Evolutionary conservation across 2,797 vertebrate genomes (phyloP).

Genomic region (Garrulus glandarius): DNA sequence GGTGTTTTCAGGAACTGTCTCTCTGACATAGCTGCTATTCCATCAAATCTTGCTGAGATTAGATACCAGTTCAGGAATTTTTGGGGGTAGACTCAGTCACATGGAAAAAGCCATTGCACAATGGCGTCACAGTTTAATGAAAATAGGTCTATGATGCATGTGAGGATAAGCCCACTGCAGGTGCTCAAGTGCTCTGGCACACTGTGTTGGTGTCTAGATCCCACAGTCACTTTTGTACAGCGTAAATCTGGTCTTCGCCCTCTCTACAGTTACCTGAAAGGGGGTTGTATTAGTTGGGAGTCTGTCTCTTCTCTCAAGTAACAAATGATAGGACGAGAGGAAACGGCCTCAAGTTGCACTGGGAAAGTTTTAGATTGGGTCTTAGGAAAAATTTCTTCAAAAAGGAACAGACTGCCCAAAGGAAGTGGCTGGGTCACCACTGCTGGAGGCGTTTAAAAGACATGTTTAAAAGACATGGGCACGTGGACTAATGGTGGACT

Average conservation of each 20-base stretch:
- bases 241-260: not conserved
- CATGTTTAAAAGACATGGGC: rapidly evolving
- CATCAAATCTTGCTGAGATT: not conserved
- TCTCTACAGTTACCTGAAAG: not conserved
- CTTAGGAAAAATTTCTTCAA: not conserved
- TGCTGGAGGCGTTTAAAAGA: not conserved
- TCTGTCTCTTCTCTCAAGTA: not conserved
- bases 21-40: not conserved
- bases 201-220: not conserved
- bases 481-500: not conserved
- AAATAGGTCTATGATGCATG: rapidly evolving
- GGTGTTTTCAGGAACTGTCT: not conserved
- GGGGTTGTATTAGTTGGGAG: not conserved
- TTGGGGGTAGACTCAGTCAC: not conserved
- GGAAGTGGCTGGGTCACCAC: not conserved
- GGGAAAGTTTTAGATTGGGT: not conserved
- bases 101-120: not conserved
- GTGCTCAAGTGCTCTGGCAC: not conserved
- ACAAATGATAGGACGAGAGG: not conserved
- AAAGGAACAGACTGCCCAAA: not conserved
- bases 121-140: not conserved
- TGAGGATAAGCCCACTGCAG: not conserved
- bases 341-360: not conserved
- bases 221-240: not conserved
- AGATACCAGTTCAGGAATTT: not conserved